Conservation (phyloP, 2,113 vertebrate genomes). For the Aix galericulata region DNA sequence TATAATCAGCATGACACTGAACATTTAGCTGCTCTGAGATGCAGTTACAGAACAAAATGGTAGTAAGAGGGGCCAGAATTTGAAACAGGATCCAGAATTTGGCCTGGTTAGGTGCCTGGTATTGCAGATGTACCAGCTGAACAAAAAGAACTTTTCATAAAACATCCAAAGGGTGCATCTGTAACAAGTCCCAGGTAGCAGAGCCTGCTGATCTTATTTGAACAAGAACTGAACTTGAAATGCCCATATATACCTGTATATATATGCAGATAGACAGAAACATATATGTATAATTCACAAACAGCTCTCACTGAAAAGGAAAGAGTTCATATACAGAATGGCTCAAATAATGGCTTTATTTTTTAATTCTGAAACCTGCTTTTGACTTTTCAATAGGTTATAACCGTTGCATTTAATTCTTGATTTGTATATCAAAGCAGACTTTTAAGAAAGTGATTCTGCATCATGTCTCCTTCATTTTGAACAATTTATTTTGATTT, state of each 20-base stretch:
- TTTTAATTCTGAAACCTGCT: background rate
- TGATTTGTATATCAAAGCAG: conserved; percentile 49
- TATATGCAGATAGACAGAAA: too few species aligned
- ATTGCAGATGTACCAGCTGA: background rate
- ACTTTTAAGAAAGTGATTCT: conserved; percentile 36
- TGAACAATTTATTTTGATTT: conserved; percentile 49
- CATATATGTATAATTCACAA: background rate
- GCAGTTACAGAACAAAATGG: background rate
- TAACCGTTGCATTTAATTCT: conserved; percentile 10
- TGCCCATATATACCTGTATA: too few species aligned
- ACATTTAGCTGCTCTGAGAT: background rate
- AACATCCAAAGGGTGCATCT: background rate
- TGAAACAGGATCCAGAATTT: background rate
- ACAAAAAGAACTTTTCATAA: background rate
- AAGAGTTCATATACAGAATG: background rate
- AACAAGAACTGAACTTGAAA: background rate
- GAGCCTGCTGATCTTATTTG: background rate
- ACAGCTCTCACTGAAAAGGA: background rate
- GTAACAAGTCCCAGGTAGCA: background rate
- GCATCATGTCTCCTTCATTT: conserved; percentile 25
- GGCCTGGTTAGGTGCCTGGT: background rate
- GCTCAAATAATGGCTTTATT: background rate
- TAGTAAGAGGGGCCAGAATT: background rate
- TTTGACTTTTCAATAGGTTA: conserved; percentile 19
- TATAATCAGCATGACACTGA: background rate